These are phyloP conservation scores for Gobio gobio DNA, from an alignment of 2,113 vertebrate genomes.

Conservation along the genomic window DNA sequence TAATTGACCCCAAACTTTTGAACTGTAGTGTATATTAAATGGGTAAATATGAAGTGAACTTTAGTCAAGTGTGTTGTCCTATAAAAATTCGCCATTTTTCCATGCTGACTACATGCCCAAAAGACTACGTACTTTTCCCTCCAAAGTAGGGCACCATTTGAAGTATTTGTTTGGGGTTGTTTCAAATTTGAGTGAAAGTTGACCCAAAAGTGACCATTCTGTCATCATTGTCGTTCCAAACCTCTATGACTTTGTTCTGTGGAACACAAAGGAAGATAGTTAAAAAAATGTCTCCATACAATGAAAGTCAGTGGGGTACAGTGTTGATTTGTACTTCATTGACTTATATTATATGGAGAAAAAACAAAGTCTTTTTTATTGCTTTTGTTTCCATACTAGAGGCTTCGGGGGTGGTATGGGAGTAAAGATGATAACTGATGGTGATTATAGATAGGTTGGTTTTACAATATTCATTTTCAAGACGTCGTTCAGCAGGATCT, in stretches of 20 bases:
- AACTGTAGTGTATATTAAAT: not conserved
- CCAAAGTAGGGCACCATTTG: too few relatives aligned
- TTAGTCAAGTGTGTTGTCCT: not conserved
- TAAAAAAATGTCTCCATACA: not conserved
- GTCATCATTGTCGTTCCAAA: not conserved
- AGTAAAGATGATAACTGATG: slow-evolving; percentile 55
- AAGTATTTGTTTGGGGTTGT: not conserved
- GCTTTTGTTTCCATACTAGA: not conserved
- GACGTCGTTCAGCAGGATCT: not conserved
- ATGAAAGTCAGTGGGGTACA: too few relatives aligned
- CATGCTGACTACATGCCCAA: too few relatives aligned
- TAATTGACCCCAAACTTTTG: not conserved
- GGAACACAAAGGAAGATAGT: not conserved
- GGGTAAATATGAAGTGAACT: not conserved
- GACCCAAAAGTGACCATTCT: too few relatives aligned
- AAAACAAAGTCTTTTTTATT: too few relatives aligned
- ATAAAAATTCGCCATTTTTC: not conserved
- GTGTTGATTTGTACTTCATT: too few relatives aligned
- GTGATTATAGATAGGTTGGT: slow-evolving; percentile 19
- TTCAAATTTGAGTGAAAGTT: not conserved
- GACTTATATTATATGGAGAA: too few relatives aligned
- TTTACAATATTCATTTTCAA: slow-evolving; percentile 33
- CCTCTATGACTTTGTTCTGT: not conserved
- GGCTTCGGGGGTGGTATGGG: slow-evolving; percentile 10
- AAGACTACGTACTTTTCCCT: not conserved